Conservation (phyloP, 2,113 vertebrate genomes). For the Pleuronectes platessa region DNA sequence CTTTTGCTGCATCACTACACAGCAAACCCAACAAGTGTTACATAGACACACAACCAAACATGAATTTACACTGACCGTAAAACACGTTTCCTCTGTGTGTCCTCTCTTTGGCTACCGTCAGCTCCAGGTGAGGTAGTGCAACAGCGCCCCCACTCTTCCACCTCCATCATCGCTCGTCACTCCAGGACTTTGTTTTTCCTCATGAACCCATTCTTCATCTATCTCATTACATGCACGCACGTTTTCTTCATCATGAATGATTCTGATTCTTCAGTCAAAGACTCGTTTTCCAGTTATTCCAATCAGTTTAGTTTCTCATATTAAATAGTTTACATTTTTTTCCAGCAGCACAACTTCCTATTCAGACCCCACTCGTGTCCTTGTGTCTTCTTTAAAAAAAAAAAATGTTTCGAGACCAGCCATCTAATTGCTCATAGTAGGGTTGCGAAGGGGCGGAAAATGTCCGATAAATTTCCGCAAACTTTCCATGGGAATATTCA, state of each 20-base stretch:
- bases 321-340: neutral
- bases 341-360: neutral
- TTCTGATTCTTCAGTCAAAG: no score
- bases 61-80: constrained; percentile 29
- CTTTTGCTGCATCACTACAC: neutral
- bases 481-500: no score
- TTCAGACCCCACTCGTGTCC: neutral
- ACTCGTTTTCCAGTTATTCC: no score
- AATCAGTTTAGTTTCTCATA: neutral
- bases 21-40: neutral
- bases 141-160: constrained; percentile 58
- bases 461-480: no score
- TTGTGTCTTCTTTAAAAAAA: neutral
- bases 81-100: constrained; percentile 10
- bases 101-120: neutral
- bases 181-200: neutral
- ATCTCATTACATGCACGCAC: neutral
- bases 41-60: constrained; percentile 3
- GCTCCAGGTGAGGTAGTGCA: constrained; percentile 38
- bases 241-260: neutral
- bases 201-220: neutral
- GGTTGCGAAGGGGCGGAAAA: no score
- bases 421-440: no score
- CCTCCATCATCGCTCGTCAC: constrained; percentile 12
- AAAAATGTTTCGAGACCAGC: no score